Conservation (phyloP, 2,113 vertebrate species). For the Antennarius striatus region DNA sequence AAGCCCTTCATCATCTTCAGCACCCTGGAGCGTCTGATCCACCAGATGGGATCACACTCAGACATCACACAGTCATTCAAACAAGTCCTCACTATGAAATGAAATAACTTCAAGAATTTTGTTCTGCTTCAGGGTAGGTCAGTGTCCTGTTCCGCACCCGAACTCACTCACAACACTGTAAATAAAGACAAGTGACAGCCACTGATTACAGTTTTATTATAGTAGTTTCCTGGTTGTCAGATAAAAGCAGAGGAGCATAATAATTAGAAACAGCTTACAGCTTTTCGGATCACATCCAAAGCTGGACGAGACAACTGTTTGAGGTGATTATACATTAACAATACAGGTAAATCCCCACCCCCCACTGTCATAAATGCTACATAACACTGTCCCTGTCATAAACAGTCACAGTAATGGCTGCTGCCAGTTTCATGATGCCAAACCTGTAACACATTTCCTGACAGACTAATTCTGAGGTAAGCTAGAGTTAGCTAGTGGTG, state of each 20-base stretch:
- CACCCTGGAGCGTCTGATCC: no score
- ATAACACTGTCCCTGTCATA: constrained; percentile 59
- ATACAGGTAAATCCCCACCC: constrained; percentile 35
- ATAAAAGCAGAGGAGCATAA: constrained; percentile 74
- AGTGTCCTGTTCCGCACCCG: neutral
- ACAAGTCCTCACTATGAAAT: no score
- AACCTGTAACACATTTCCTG: constrained; percentile 39
- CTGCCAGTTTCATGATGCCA: constrained; percentile 19
- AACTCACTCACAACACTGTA: constrained; percentile 15
- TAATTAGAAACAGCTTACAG: constrained; percentile 58
- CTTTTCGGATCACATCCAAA: constrained; percentile 60
- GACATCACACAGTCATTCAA: no score
- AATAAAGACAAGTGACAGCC: constrained; percentile 26
- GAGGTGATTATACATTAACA: constrained; percentile 53
- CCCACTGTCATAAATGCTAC: constrained; percentile 57
- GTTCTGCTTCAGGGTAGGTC: no score
- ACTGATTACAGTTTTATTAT: constrained; percentile 70
- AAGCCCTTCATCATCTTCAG: no score
- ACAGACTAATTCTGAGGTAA: constrained; percentile 69
- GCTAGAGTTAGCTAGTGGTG: constrained; percentile 71
- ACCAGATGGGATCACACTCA: no score
- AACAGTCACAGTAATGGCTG: constrained; percentile 55
- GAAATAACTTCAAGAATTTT: no score
- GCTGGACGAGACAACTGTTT: constrained; percentile 45
- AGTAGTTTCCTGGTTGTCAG: constrained; percentile 56